Evolutionary conservation across 2,888 invertebrate species (phyloP), one percentile per base, ranked within the genome.

Genomic region (Alviniconcha strummeri): DNA sequence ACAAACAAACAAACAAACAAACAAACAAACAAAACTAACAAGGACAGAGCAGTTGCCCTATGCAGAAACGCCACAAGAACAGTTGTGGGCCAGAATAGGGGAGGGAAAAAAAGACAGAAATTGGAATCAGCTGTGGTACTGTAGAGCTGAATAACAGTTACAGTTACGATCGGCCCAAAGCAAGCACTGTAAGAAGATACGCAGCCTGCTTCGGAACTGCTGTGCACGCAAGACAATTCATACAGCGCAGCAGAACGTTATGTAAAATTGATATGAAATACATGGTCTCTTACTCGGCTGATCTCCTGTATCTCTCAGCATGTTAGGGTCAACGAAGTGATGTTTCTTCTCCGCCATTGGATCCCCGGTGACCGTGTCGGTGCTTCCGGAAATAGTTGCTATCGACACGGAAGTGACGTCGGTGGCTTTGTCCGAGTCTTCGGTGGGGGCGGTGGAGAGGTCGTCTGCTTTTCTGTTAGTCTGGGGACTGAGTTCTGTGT

Each of bases 251-350:
- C 36, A 36, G 3, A 36, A 36, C 36, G 36, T 36, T 36, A 36
- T 36, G 36, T 36, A 36, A 36, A 36, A 36, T 36, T 36, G 36
- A 36, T 36, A 36, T 36, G 36, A 36, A 36, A 1, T 1, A 36
- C 36, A 36, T 36, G 36, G 36, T 36, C 36, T 36, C 36, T 36
- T 36, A 36, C 36, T 36, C 36, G 36, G 3, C 36, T 36, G 36
- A 36, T 36, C 36, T 36, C 36, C 36, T 36, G 36, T 36, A 36
- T 36, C 36, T 36, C 36, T 36, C 36, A 36, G 36, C 36, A 36
- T 36, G 36, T 36, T 36, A 8, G 76, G 76, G 57, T 76, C 76
- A 55, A 76, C 76, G 19, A 76, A 76, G 56, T 11, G 76, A 13
- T 17, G 57, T 57, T 19, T 76, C 19, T 19, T 72, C 36, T 76